Conservation (phyloP, 2,888 invertebrate species). For the Hedya salicella region DNA sequence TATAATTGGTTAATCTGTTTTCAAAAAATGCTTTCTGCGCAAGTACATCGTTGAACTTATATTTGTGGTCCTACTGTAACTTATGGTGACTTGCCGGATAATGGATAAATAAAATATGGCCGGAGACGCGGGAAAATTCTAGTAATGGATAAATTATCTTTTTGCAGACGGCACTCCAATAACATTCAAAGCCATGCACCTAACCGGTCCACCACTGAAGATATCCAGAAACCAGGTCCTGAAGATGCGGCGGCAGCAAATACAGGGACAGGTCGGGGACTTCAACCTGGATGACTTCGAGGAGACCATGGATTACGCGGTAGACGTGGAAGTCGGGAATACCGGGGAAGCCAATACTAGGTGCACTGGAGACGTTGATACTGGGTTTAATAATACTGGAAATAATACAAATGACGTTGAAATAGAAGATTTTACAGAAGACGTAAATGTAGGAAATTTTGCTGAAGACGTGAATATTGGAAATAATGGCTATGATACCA, state of each 20-base stretch:
- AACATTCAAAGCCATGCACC: constrained; percentile 47
- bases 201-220: constrained; percentile 45
- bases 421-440: not conserved
- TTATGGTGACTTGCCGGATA: too few relatives aligned
- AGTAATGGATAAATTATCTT: too few relatives aligned
- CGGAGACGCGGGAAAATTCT: too few relatives aligned
- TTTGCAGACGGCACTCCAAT: constrained; percentile 44
- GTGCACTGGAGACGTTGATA: too few relatives aligned
- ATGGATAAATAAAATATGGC: too few relatives aligned
- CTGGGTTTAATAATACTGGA: too few relatives aligned
- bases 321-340: not conserved
- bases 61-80: too few relatives aligned
- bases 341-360: not conserved
- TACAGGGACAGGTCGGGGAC: constrained; percentile 17
- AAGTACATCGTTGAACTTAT: too few relatives aligned
- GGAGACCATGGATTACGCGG: not conserved
- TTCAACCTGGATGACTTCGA: not conserved
- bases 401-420: not conserved
- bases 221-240: not conserved
- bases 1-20: too few relatives aligned
- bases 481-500: too few relatives aligned
- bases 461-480: too few relatives aligned
- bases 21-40: too few relatives aligned
- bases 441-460: not conserved
- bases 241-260: constrained; percentile 1